These are phyloP conservation scores for Anas platyrhynchos DNA, from an alignment of 2,113 vertebrate genomes.

Conservation along the genomic window DNA sequence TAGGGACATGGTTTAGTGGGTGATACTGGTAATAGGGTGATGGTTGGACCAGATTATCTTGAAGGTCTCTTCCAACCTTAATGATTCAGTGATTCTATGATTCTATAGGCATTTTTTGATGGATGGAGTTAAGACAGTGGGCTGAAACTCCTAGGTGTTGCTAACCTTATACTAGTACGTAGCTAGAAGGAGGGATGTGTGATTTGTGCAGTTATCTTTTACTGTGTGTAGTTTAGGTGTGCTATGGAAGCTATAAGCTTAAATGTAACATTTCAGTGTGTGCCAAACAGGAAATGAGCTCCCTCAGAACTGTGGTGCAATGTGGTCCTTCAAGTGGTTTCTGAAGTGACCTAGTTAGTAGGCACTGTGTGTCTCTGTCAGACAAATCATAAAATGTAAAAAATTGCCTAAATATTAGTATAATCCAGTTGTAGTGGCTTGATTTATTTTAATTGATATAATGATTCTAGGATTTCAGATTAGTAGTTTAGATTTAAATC, in stretches of 20 bases:
- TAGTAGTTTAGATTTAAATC: constrained; percentile 12
- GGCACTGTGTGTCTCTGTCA: neutral
- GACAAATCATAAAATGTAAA: neutral
- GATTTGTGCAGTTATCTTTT: neutral
- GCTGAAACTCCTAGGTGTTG: neutral
- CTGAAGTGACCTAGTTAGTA: neutral
- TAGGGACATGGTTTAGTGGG: neutral
- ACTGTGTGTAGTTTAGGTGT: accelerated
- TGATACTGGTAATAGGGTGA: neutral
- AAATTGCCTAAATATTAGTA: neutral
- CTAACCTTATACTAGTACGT: neutral
- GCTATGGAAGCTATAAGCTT: neutral
- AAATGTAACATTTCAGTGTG: neutral
- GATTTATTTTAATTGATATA: neutral
- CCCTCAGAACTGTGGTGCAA: neutral
- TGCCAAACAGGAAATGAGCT: neutral
- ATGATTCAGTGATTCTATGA: neutral
- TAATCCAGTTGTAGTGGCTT: neutral
- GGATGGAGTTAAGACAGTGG: neutral
- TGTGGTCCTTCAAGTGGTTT: neutral
- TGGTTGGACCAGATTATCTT: neutral
- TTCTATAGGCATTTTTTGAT: neutral
- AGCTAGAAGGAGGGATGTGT: neutral
- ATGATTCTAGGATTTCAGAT: constrained; percentile 16
- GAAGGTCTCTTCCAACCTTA: neutral